Evolutionary conservation across 30 jellyfish, hydroid and myxozoan genomes (phyloP).

Genomic region (Aurelia sp.): DNA sequence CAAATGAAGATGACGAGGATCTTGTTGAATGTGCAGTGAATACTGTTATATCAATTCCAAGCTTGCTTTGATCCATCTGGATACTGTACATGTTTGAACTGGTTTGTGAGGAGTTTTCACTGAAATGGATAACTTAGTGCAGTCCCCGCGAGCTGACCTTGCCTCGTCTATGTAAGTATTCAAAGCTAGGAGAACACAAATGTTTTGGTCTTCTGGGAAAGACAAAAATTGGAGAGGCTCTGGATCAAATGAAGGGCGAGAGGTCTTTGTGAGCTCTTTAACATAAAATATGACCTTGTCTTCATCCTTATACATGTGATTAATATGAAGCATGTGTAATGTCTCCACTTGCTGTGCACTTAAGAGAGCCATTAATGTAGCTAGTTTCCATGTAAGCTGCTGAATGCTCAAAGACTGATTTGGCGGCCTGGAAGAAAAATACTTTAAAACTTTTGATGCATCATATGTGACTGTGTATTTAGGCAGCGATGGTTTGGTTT

Average conservation of each 20-base stretch:
- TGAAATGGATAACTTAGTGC: conserved; percentile 26
- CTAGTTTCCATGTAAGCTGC: conserved; percentile 31
- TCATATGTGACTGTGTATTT: background rate
- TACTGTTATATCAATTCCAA: conserved; percentile 38
- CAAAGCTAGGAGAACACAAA: conserved; percentile 27
- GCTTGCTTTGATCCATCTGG: conserved; percentile 33
- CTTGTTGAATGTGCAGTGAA: conserved; percentile 49
- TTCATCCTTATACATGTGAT: background rate
- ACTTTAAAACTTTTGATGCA: conserved; percentile 13
- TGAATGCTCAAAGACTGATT: conserved; percentile 15
- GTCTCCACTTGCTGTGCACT: background rate
- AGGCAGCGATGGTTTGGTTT: conserved; percentile 46
- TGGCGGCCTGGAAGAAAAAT: conserved; percentile 39
- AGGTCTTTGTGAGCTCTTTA: conserved; percentile 17
- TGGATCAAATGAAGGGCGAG: conserved; percentile 33
- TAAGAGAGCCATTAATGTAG: conserved; percentile 21
- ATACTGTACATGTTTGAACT: conserved; percentile 25
- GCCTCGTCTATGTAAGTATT: conserved; percentile 27
- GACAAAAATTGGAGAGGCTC: conserved; percentile 41
- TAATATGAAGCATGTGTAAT: conserved; percentile 16
- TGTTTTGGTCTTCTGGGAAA: conserved; percentile 32
- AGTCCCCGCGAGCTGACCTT: conserved; percentile 29
- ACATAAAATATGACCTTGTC: background rate
- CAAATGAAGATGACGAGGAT: conserved; percentile 36
- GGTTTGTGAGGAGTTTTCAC: conserved; percentile 43